These are phyloP conservation scores for Diuraphis noxia DNA, from an alignment of 1,140 invertebrate species.

Conservation along the genomic window DNA sequence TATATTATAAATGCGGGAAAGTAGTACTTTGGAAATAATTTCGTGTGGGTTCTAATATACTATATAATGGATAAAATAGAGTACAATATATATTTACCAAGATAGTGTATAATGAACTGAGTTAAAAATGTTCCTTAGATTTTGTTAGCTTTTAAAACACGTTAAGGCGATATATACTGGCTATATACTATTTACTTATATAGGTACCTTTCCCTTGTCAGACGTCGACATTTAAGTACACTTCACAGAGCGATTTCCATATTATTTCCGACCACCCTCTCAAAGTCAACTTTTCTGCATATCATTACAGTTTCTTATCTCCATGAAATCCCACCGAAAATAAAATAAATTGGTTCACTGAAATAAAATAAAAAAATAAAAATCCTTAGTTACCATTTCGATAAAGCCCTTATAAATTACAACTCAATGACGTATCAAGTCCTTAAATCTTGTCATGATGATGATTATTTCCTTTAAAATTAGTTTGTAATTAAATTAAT, in stretches of 20 bases:
- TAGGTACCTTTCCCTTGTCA: slow-evolving; percentile 34
- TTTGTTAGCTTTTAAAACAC: slow-evolving; percentile 15
- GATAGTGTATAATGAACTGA: neutral
- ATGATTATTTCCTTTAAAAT: neutral
- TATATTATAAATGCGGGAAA: no score
- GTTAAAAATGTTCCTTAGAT: neutral
- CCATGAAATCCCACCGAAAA: neutral
- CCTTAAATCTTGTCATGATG: slow-evolving; percentile 10
- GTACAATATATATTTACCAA: neutral
- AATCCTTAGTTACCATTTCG: neutral
- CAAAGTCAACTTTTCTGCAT: slow-evolving; percentile 33
- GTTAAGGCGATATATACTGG: slow-evolving; percentile 17
- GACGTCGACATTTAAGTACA: slow-evolving; percentile 28
- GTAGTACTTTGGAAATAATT: neutral
- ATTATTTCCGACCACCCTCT: slow-evolving; percentile 28
- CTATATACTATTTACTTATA: slow-evolving; percentile 4
- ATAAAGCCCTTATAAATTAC: slow-evolving; percentile 31
- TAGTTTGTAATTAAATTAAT: neutral
- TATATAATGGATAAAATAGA: neutral
- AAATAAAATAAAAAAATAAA: no score
- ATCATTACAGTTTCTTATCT: slow-evolving; percentile 43
- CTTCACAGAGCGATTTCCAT: slow-evolving; percentile 34
- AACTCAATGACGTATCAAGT: slow-evolving; percentile 23
- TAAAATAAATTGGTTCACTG: slow-evolving; percentile 26
- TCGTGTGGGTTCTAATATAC: neutral